Evolutionary conservation across 2,113 vertebrate species (phyloP), one percentile per base, ranked within the genome.

Genomic region (Phaethornis superciliosus): DNA sequence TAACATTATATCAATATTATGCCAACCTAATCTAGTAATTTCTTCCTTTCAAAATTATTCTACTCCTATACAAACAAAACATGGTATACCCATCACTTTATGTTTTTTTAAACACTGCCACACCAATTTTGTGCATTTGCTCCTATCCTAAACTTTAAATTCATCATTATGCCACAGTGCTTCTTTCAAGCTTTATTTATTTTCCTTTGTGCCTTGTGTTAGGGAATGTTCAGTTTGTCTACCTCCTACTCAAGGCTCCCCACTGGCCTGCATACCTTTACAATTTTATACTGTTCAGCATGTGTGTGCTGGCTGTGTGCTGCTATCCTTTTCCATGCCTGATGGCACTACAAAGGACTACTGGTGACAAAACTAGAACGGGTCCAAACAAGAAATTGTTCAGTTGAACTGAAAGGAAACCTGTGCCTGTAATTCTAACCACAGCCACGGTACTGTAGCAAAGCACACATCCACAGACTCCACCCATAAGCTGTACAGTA

Each of bases 1-100:
- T 37, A 84, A 70, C 84, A 67, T 52, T 70, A 52, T 71, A 85
- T 88, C 40, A 76, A 79, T 91, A 51, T 58, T 32, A 92, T 69
- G 18, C 30, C 19, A 81, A 90, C 44, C 15, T 95, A 77, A 75
- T 72, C 2, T 68, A 76, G 40, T 60, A 49, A 18, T 71, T 85
- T 91, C 79, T 92, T 56, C 35, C 12, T 80, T 79, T 77, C 67
- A 60, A 87, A 85, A 88, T 87, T 46, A 30, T 6, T 56, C 47
- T 95, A 81, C 9, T n/a, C 20, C 7, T 79, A 12, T 37, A 20
- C 22, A 72, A 95, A 79, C 2, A 79, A 91, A 90, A 28, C 5
- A 46, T 9, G 22, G 6, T 3, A 63, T 8, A 65, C 6, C 1
- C 9, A 59, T 60, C 21, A 32, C 2, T 9, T 62, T 4, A 2